These are phyloP conservation scores for Petrocephalus microphthalmus DNA, from an alignment of 2,113 vertebrate species.

Conservation along the genomic window DNA sequence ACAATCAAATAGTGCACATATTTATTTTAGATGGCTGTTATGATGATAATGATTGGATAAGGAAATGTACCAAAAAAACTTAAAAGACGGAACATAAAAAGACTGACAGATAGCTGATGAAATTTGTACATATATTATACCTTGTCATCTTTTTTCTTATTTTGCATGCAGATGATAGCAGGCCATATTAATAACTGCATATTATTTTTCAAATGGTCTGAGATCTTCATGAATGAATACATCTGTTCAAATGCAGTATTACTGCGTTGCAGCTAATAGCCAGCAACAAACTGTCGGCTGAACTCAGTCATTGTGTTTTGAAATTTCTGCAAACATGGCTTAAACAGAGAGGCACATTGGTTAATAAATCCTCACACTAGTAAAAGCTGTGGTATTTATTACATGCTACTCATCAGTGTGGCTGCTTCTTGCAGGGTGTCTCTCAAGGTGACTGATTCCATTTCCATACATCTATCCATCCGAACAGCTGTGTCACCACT, in stretches of 20 bases:
- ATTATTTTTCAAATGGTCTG: neutral
- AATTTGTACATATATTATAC: neutral
- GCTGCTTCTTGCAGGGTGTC: neutral
- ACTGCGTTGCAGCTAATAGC: neutral
- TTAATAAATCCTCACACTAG: neutral
- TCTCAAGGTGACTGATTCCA: slow-evolving; percentile 2
- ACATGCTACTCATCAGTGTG: neutral
- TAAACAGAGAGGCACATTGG: neutral
- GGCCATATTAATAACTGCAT: neutral
- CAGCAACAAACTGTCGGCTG: neutral
- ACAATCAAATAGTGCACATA: neutral
- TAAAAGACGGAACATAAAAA: neutral
- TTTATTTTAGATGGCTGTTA: neutral
- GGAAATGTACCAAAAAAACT: neutral
- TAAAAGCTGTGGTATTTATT: neutral
- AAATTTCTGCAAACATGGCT: neutral
- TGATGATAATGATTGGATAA: neutral
- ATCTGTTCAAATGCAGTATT: neutral
- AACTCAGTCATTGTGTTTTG: neutral
- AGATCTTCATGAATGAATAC: neutral
- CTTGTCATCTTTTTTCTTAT: neutral
- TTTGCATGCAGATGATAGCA: neutral
- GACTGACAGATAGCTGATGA: neutral
- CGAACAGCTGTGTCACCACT: neutral
- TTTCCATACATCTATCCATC: neutral